Evolutionary conservation across 2,888 invertebrate species (phyloP).

Genomic region (Hypomecis punctinalis): DNA sequence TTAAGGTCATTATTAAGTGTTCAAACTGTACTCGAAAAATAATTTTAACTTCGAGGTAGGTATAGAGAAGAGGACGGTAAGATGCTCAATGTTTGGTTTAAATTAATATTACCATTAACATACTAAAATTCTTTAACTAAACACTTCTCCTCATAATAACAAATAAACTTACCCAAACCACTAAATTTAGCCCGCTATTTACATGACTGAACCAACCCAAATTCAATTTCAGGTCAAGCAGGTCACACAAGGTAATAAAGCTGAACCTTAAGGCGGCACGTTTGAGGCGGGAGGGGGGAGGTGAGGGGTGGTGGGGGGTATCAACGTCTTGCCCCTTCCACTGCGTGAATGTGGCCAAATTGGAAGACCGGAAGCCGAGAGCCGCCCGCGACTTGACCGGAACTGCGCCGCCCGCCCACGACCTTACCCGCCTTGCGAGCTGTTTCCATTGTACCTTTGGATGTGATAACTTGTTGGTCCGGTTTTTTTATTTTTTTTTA

Average conservation of each 20-base stretch:
- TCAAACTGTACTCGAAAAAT: too few relatives aligned
- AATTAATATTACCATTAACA: too few relatives aligned
- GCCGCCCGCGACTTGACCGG: conserved; percentile 83
- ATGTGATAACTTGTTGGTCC: not conserved
- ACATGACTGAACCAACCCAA: conserved; percentile 2
- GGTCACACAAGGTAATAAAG: conserved; percentile 30
- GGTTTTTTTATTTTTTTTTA: not conserved
- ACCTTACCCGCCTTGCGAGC: conserved; percentile 61
- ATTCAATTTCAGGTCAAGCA: conserved; percentile 28
- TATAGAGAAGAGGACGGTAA: too few relatives aligned
- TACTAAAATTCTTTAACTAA: too few relatives aligned
- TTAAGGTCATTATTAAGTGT: too few relatives aligned
- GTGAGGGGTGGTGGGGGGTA: conserved; percentile 48
- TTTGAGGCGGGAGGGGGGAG: conserved; percentile 3
- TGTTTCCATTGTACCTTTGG: conserved; percentile 55
- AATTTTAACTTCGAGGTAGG: too few relatives aligned
- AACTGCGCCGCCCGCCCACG: conserved; percentile 72
- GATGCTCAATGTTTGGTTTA: too few relatives aligned
- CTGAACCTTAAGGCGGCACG: conserved; percentile 25
- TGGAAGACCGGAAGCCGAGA: conserved; percentile 79
- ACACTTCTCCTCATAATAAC: too few relatives aligned
- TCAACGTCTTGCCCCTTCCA: conserved; percentile 70
- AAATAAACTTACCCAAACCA: too few relatives aligned
- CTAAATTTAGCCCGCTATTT: too few relatives aligned
- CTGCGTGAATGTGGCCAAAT: conserved; percentile 81